Percentiles rank a stretch among this genome's conserved stretches.
Evolutionary conservation across 1,140 invertebrate genomes (phyloP).

Genomic region (Tigriopus japonicus): DNA sequence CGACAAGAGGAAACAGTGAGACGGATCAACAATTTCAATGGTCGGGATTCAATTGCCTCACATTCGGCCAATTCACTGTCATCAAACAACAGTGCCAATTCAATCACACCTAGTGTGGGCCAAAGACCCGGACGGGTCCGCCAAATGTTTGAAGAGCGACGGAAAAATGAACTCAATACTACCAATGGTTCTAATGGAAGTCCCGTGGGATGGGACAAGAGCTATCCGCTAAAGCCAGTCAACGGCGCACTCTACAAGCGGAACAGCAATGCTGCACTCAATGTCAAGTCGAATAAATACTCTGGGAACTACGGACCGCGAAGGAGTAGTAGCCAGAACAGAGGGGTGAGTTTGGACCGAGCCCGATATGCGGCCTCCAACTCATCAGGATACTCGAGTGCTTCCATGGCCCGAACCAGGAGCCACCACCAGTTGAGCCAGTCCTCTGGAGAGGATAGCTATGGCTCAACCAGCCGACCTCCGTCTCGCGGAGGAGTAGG

Average conservation of each 20-base stretch:
- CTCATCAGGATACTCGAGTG: too few relatives aligned
- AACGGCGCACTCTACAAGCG: constrained; percentile 7
- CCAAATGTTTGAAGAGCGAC: constrained; percentile 20
- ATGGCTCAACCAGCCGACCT: not conserved
- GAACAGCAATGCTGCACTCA: not conserved
- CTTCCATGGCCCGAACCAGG: not conserved
- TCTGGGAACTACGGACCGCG: not conserved
- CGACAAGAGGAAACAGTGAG: constrained; percentile 5
- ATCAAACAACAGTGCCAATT: not conserved
- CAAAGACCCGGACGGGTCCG: constrained; percentile 19
- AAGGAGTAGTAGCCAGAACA: not conserved
- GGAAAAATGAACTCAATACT: constrained; percentile 10
- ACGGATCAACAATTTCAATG: not conserved
- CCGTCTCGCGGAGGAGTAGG: not conserved
- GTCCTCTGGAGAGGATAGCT: not conserved
- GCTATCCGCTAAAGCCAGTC: constrained; percentile 20
- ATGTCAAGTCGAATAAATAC: not conserved
- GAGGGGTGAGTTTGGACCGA: not conserved
- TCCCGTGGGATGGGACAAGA: constrained; percentile 21
- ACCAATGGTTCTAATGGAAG: not conserved
- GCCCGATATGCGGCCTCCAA: not conserved
- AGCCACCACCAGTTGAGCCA: not conserved
- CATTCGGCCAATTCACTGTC: constrained; percentile 5
- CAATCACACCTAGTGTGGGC: not conserved
- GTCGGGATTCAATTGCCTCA: not conserved